Conservation (phyloP, 2,113 vertebrate species). For the Clarias macrocephalus region DNA sequence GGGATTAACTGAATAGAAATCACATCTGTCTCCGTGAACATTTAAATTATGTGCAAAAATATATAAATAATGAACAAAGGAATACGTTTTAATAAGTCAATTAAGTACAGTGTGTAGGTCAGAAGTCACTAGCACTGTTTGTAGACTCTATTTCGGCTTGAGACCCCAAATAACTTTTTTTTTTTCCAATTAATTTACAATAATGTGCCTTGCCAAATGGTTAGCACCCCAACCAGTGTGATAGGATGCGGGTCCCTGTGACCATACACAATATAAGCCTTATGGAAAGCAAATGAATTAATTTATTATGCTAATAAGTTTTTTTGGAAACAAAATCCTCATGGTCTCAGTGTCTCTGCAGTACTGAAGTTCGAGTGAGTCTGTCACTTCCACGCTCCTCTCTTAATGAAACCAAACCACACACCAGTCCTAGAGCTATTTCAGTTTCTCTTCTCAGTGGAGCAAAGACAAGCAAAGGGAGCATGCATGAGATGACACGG, state of each 20-base stretch:
- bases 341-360: neutral
- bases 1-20: neutral
- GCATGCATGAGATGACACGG: neutral
- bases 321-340: neutral
- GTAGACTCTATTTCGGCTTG: neutral
- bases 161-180: neutral
- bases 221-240: too few species aligned
- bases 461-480: constrained; percentile 7
- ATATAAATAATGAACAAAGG: neutral
- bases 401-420: constrained; percentile 3
- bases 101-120: neutral
- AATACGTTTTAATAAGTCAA: neutral
- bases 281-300: too few species aligned
- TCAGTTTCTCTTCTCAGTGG: constrained; percentile 17
- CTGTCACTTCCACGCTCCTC: neutral
- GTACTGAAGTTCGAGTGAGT: neutral
- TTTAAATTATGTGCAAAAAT: neutral
- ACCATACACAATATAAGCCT: too few species aligned
- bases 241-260: too few species aligned
- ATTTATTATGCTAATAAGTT: neutral
- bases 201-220: neutral
- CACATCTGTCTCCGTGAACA: neutral
- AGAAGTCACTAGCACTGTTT: neutral
- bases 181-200: neutral
- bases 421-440: constrained; percentile 2